Base-by-base conservation (phyloP, 2,113 vertebrate genomes). In the Irena cyanogastra region DNA sequence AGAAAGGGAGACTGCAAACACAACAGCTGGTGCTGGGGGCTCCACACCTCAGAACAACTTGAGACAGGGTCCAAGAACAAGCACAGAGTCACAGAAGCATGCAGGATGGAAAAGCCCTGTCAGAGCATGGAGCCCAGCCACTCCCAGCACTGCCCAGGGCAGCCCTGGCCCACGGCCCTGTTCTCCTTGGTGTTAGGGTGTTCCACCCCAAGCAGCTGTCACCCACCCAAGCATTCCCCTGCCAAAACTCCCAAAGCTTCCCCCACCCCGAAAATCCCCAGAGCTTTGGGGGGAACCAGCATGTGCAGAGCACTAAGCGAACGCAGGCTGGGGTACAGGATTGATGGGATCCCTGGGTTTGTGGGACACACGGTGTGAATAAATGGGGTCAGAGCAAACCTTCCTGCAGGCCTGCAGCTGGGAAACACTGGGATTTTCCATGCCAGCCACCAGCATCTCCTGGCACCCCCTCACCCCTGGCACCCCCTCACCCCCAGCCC, bases 301-400 rank as follows among this genome's bases (percentile, higher is more conserved):
- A 0, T 0, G 1, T 2, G 14, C 15, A 18, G 44, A 33, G 1
- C 0, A 1, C 1, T 2, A 3, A 9, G 31, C n/a, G n/a, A 27
- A 16, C 3, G 7, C 12, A 44, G 6, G 10, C 0, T 14, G 30
- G 37, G 23, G 16, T 3, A 5, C 27, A 41, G 30, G 50, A 42
- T 26, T 19, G 19, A 2, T 5, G 39, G 30, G 23, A n/a, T 27
- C 52, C 37, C 69, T 8, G 27, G 5, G 6, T 1, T 33, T 9
- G 2, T 2, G 12, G 66, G 59, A 22, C 37, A 28, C 6, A 3
- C 0, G n/a, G n/a, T n/a, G n/a, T n/a, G n/a, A n/a, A n/a, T n/a
- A n/a, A n/a, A n/a, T n/a, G 0, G 54, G 69, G 23, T 13, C 17
- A 28, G 19, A 41, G 3, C 71, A 30, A 37, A 39, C 19, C 71